Evolutionary conservation across 2,797 vertebrate species (phyloP), one percentile per base, ranked within the genome.

Genomic region (Buphagus erythrorhynchus): DNA sequence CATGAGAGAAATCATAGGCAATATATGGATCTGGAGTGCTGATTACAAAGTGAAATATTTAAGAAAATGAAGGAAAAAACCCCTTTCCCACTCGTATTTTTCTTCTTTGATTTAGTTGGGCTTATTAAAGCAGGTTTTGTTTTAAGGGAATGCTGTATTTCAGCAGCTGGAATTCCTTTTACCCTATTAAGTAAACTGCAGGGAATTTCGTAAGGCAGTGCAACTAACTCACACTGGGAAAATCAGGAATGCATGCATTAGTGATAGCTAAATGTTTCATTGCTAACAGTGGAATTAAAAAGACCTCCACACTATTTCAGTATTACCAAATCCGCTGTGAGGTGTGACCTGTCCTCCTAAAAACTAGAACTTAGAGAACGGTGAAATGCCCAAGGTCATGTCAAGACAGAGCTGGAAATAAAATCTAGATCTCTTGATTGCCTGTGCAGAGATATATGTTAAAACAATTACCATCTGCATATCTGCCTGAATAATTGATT

Each of bases 151-250:
- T 51, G 4, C 28, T 82, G 38, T 85, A 74, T 74, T 95, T 87
- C 95, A 92, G 84, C 74, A 85, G 65, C 71, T 82, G 52, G 94
- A 91, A 93, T 92, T 96, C 63, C 63, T 94, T 87, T 89, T 89
- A 89, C 95, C 76, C 92, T 91, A 77, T 74, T 96, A 96, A 95
- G 86, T 93, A 96, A 95, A 87, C 93, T 92, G 76, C 75, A 71
- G 95, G 84, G 95, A 95, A 61, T 91, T 96, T 86, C 6, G 4
- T 46, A 63, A 95, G 61, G 84, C 81, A 65, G 63, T 8, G 29
- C 83, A 87, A 85, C 74, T 73, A 87, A 82, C 61, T 92, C 88
- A 33, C 77, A 40, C 11, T 54, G 92, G 86, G 88, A 91, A 77
- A 93, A 88, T 89, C 83, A 82, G 35, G 57, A 92, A 89, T 57